Conservation (phyloP, 2,888 invertebrate genomes). For the Drosophila algonquin region DNA sequence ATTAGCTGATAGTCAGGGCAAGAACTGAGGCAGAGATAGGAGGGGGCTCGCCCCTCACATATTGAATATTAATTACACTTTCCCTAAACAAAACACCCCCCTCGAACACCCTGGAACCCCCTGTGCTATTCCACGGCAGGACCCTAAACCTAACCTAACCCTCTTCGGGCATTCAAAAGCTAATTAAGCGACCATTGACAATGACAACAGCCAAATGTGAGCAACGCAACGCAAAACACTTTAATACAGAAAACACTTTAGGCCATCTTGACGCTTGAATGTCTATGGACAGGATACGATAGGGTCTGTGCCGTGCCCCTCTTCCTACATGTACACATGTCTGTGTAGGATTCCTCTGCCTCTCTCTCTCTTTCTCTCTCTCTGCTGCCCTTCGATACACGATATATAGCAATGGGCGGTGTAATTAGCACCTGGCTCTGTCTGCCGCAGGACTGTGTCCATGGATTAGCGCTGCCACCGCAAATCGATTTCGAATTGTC, state of each 20-base stretch:
- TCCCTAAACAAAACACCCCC: neutral
- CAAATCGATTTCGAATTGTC: conserved; percentile 15
- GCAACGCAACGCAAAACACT: conserved; percentile 59
- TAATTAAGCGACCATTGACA: conserved; percentile 63
- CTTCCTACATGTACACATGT: no score
- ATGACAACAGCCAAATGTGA: conserved; percentile 43
- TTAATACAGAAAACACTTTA: conserved; percentile 54
- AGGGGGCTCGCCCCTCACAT: conserved; percentile 40
- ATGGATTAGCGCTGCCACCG: conserved; percentile 6
- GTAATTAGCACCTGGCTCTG: conserved; percentile 69
- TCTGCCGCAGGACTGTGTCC: conserved; percentile 5
- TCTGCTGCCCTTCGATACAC: no score
- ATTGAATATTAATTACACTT: conserved; percentile 74
- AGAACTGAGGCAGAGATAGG: neutral
- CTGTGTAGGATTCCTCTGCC: no score
- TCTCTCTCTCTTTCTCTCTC: no score
- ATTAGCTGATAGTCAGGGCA: conserved; percentile 57
- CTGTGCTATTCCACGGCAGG: neutral
- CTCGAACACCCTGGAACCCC: neutral
- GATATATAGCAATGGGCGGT: conserved; percentile 45
- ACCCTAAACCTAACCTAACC: neutral
- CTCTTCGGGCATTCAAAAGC: conserved; percentile 32
- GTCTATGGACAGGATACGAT: neutral
- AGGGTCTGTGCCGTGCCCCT: neutral
- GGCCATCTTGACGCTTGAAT: conserved; percentile 44